Conservation (phyloP, 2,113 vertebrate species). For the Nothocercus julius region DNA sequence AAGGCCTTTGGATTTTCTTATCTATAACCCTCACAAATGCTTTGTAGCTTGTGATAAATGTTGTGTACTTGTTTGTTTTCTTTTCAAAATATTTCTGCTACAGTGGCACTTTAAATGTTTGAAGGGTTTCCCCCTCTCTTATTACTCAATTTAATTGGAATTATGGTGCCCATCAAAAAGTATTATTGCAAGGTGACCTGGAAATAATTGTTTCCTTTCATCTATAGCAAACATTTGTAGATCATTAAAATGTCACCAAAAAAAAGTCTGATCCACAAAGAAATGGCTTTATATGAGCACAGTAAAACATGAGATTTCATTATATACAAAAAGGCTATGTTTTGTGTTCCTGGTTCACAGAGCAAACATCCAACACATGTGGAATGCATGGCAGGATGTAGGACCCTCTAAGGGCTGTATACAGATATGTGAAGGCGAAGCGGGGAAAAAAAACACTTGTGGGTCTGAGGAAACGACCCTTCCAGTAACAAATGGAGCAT, state of each 20-base stretch:
- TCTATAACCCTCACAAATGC: not conserved
- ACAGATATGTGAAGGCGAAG: conserved; percentile 7
- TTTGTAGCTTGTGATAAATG: not conserved
- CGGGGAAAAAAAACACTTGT: not conserved
- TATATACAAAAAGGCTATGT: conserved; percentile 18
- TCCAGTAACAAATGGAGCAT: conserved; percentile 36
- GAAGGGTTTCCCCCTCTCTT: not conserved
- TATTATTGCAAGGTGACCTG: conserved; percentile 61
- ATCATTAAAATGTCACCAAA: conserved; percentile 60
- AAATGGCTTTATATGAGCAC: conserved; percentile 31
- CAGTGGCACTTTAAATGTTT: conserved; percentile 18
- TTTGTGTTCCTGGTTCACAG: conserved; percentile 20
- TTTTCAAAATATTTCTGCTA: conserved; percentile 1
- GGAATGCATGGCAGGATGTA: conserved; percentile 59
- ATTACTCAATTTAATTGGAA: conserved; percentile 60
- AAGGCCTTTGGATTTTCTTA: not conserved
- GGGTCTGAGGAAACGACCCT: conserved; percentile 31
- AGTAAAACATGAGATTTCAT: conserved; percentile 70
- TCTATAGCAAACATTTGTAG: conserved; percentile 60
- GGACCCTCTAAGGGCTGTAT: conserved; percentile 32
- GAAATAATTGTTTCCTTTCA: conserved; percentile 69
- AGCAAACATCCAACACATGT: conserved; percentile 49
- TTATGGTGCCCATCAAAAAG: conserved; percentile 62
- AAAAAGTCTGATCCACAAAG: conserved; percentile 32
- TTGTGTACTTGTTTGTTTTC: not conserved